These are phyloP conservation scores for Chesias legatella DNA, from an alignment of 2,888 invertebrate genomes.

Conservation along the genomic window DNA sequence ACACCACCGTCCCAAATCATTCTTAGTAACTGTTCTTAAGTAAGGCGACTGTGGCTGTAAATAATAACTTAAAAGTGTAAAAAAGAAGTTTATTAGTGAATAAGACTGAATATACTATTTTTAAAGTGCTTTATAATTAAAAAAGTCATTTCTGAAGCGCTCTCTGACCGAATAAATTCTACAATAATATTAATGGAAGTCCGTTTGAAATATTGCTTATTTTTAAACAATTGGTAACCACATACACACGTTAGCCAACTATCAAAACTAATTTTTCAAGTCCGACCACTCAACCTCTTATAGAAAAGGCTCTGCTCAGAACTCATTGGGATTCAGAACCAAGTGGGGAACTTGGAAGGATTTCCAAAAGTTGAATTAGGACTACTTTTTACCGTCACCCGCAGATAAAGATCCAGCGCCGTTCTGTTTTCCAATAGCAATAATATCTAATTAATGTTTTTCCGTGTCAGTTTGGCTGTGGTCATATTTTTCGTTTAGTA, in stretches of 20 bases:
- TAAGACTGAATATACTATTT: too few relatives aligned
- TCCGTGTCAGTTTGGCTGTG: conserved; percentile 3
- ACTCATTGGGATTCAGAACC: conserved; percentile 44
- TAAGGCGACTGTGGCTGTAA: too few relatives aligned
- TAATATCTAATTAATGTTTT: conserved; percentile 37
- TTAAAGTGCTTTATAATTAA: too few relatives aligned
- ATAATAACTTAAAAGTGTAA: too few relatives aligned
- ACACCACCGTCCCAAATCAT: too few relatives aligned
- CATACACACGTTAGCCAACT: conserved; percentile 6
- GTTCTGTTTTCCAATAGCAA: conserved; percentile 52
- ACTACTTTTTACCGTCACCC: conserved; percentile 57
- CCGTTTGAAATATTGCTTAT: too few relatives aligned
- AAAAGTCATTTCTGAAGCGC: too few relatives aligned
- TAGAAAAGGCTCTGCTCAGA: conserved; percentile 1
- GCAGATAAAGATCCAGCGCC: conserved; percentile 39
- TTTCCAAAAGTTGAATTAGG: conserved; percentile 62
- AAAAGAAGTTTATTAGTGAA: too few relatives aligned
- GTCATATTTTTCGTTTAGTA: conserved; percentile 16
- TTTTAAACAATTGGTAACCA: not conserved
- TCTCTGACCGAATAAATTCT: too few relatives aligned
- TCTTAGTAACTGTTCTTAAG: too few relatives aligned
- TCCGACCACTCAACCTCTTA: not conserved
- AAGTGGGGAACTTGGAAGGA: conserved; percentile 50
- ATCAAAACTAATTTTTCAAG: not conserved
- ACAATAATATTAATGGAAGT: too few relatives aligned